Evolutionary conservation across 2,888 invertebrate genomes (phyloP).

Genomic region (Endotricha flammealis): DNA sequence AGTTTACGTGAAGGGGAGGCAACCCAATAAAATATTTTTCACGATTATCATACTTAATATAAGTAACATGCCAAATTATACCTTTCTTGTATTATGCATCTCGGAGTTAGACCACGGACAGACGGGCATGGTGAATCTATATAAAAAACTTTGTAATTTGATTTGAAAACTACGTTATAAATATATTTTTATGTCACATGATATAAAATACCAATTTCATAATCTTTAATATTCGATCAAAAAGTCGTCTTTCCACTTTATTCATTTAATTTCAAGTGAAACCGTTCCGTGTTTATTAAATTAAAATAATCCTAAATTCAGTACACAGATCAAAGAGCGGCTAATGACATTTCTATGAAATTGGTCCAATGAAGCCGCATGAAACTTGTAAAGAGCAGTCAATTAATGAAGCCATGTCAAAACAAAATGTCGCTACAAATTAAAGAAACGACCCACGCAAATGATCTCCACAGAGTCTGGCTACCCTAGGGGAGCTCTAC

Average conservation of each 20-base stretch:
- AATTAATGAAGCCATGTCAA: constrained; percentile 69
- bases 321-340: constrained; percentile 53
- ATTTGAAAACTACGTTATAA: too few relatives aligned
- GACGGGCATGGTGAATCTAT: too few relatives aligned
- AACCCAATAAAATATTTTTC: too few relatives aligned
- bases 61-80: too few relatives aligned
- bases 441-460: constrained; percentile 62
- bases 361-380: constrained; percentile 60
- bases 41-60: too few relatives aligned
- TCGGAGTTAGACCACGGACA: too few relatives aligned
- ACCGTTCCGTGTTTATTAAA: constrained; percentile 51
- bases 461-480: constrained; percentile 40
- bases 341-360: constrained; percentile 59
- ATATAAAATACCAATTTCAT: too few relatives aligned
- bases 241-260: constrained; percentile 20
- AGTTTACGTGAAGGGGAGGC: too few relatives aligned
- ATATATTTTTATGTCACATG: too few relatives aligned
- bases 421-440: constrained; percentile 66
- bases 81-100: too few relatives aligned
- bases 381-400: constrained; percentile 44
- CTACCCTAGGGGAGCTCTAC: too few relatives aligned
- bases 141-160: too few relatives aligned
- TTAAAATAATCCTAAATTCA: constrained; percentile 52
- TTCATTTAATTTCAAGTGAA: constrained; percentile 25
- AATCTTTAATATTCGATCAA: constrained; percentile 32